A percentile compares a stretch with the other conserved stretches of the same genome.
These are phyloP conservation scores for Lithosia quadra DNA, from an alignment of 2,888 invertebrate genomes.

Conservation along the genomic window DNA sequence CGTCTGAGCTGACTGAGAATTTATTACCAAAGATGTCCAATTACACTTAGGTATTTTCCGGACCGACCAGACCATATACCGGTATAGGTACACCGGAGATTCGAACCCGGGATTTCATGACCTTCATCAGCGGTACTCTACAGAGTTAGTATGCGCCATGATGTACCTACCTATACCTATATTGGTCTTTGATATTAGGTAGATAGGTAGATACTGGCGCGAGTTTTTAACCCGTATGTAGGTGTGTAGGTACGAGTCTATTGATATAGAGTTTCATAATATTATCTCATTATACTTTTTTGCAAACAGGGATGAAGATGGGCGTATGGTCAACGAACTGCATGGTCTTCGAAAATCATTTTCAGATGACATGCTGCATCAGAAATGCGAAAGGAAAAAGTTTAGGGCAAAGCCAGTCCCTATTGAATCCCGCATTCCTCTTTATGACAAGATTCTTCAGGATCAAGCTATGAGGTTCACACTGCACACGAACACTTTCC, in stretches of 20 bases:
- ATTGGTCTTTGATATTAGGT: too few species aligned
- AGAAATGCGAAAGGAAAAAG: slow-evolving; percentile 82
- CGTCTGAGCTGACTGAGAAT: neutral
- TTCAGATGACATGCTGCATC: slow-evolving; percentile 81
- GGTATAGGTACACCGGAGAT: too few species aligned
- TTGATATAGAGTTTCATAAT: too few species aligned
- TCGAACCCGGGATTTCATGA: neutral
- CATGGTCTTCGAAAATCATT: slow-evolving; percentile 77
- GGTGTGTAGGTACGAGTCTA: too few species aligned
- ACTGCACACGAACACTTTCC: slow-evolving; percentile 48
- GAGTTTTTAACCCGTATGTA: too few species aligned
- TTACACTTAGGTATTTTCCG: too few species aligned
- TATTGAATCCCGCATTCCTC: slow-evolving; percentile 90
- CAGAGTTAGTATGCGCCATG: neutral
- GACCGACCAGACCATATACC: too few species aligned
- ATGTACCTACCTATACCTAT: too few species aligned
- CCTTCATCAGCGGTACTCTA: neutral
- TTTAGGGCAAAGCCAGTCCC: slow-evolving; percentile 89
- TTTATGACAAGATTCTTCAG: slow-evolving; percentile 90
- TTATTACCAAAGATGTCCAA: neutral
- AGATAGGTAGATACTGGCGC: too few species aligned
- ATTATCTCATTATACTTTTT: neutral
- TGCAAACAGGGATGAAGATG: slow-evolving; percentile 89
- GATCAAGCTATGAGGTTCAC: slow-evolving; percentile 90
- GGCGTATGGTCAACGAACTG: slow-evolving; percentile 85